Conservation (phyloP, 2,113 vertebrate genomes). For the Hiodon alosoides region DNA sequence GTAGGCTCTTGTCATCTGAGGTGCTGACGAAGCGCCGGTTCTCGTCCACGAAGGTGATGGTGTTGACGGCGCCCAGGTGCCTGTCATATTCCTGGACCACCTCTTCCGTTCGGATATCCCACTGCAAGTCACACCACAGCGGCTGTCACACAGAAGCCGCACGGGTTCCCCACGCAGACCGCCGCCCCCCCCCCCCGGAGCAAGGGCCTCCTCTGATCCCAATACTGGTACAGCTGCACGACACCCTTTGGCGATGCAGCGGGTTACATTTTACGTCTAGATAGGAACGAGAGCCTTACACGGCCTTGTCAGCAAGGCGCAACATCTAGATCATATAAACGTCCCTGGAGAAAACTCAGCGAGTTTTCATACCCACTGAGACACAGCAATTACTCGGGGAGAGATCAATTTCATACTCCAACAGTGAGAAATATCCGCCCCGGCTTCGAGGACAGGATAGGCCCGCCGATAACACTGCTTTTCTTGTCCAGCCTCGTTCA, state of each 20-base stretch:
- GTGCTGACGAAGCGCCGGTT: constrained; percentile 98
- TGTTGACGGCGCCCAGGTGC: constrained; percentile 96
- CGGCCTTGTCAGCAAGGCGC: not conserved
- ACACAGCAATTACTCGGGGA: not conserved
- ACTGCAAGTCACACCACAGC: constrained; percentile 58
- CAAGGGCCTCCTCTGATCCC: not conserved
- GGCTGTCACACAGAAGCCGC: not conserved
- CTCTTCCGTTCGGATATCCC: constrained; percentile 89
- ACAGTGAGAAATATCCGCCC: not conserved
- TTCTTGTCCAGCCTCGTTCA: not conserved
- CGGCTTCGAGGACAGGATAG: not conserved
- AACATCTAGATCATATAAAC: not conserved
- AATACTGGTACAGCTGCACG: too few species aligned
- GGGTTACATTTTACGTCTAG: not conserved
- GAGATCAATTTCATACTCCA: not conserved
- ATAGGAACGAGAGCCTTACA: not conserved
- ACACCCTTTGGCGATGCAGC: not conserved
- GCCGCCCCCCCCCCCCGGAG: not conserved
- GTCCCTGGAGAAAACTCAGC: not conserved
- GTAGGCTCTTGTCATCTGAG: constrained; percentile 94
- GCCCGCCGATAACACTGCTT: not conserved
- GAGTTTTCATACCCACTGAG: not conserved
- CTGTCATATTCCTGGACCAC: constrained; percentile 97
- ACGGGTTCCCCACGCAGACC: not conserved
- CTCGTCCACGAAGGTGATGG: constrained; percentile 98